Base-by-base conservation (phyloP, 2,888 invertebrate species). In the Mesorhabditis belari region DNA sequence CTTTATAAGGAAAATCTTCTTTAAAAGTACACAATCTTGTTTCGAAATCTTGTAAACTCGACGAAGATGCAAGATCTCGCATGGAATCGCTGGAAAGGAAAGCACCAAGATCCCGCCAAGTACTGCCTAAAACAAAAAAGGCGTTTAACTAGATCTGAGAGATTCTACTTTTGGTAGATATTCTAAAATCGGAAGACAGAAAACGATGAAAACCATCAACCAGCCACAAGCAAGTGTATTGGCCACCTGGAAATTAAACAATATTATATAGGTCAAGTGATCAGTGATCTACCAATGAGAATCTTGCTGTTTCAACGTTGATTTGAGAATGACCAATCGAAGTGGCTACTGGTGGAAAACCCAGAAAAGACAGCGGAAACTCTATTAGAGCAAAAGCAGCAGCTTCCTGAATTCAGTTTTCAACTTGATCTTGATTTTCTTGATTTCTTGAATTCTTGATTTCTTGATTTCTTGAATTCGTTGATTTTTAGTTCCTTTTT, bases 241-340 rank as follows among this genome's bases (percentile, higher is more conserved):
- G 44, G 44, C 44, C 12, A 35, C 12, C 44, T 35, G n/a, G n/a
- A 35, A 35, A 35, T 17, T 55, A 24, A 4, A 27, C 12, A 51
- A 51, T n/a, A 51, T n/a, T n/a, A 19, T 19, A 51, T 19, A 19
- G 51, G 23, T 19, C 19, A 3, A 19, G 51, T 50, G n/a, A n/a
- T n/a, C n/a, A n/a, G n/a, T n/a, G n/a, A n/a, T n/a, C 44, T 28
- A 69, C 71, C 29, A 69, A 51, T 9, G 71, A 71, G 55, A 63
- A 69, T 55, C 67, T 71, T 9, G 67, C 62, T 0, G 63, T 59
- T 35, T 67, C 71, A 25, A 65, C 51, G 51, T 69, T 71, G 21
- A 69, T 52, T 57, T 69, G 71, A 57, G 66, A 66, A 49, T 67
- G 65, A 35, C 66, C 68, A 23, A 65, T 65, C 17, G 69, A 67